phyloP scores from a whole-genome alignment of 2,888 invertebrate genomes.

The Galerucella pusilla region DNA sequence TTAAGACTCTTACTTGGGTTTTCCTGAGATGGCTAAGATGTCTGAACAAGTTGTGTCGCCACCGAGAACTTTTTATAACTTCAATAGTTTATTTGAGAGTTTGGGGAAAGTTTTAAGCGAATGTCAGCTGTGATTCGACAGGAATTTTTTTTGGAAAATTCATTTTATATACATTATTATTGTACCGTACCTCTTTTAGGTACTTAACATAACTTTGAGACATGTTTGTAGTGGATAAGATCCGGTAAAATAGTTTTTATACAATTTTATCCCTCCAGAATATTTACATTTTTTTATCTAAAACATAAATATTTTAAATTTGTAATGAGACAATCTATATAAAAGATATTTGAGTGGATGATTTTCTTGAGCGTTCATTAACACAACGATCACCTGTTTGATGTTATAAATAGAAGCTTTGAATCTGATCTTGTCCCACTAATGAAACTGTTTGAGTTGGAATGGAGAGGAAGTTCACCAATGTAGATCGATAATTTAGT shows the following conservation, averaged over 20 bases:
- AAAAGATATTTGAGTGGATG: not conserved
- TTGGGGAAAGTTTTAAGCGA: not conserved
- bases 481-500: slow-evolving; percentile 4
- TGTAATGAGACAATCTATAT: not conserved
- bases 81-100: slow-evolving; percentile 2
- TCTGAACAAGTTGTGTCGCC: slow-evolving; percentile 1
- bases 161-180: not conserved
- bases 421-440: slow-evolving; percentile 14
- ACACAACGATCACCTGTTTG: slow-evolving; percentile 24
- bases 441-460: slow-evolving; percentile 6
- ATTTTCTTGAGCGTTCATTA: slow-evolving; percentile 19
- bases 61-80: not conserved
- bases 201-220: too few relatives aligned
- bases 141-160: not conserved
- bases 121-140: not conserved
- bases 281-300: not conserved
- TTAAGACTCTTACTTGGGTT: slow-evolving; percentile 8
- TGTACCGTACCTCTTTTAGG: too few relatives aligned
- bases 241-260: too few relatives aligned
- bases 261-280: too few relatives aligned
- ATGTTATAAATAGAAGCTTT: slow-evolving; percentile 24
- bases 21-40: not conserved
- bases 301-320: not conserved
- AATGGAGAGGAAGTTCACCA: not conserved
- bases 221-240: too few relatives aligned